Base-by-base conservation (phyloP, 2,888 invertebrate genomes). In the Taphrorychus bicolor region DNA sequence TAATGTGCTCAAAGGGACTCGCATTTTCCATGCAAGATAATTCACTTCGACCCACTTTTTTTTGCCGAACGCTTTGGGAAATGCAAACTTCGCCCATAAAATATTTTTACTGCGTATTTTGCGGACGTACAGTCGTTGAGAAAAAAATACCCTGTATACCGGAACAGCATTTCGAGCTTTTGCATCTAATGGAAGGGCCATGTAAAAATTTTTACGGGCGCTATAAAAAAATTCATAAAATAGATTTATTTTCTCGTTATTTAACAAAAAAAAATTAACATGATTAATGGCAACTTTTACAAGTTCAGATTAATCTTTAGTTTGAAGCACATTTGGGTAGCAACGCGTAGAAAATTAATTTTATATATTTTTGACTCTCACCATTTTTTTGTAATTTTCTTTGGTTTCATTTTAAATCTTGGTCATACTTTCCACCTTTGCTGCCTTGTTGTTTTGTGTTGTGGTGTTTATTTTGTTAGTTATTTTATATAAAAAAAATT, bases 61-160 rank as follows among this genome's bases (percentile, higher is more conserved):
- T 54, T 53, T n/a, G 23, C 11, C 5, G 14, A 18, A 17, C 24
- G 40, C 17, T 54, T 17, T 32, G 40, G 32, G 17, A 24, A 54
- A 18, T 24, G 54, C 17, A 54, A 54, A 54, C 54, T 54, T 54
- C 16, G 32, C 9, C 3, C 32, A 54, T 45, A 45, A 45, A 45
- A 45, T 45, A 45, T 45, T 40, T 54, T 54, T 54, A 54, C 32
- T 54, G 54, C 54, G 24, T 54, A 54, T 54, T 54, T 54, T 24
- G 54, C 54, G 17, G 54, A 40, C 54, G 40, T 32, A 32, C 17
- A 32, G 16, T 4, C 22, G n/a, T 51, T 19, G 14, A n/a, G n/a
- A 9, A 16, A 32, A 54, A 54, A 54, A 54, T 18, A 16, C 40
- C 5, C 7, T 53, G 17, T 45, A 45, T 45, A 45, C 45, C 16